A percentile compares a stretch with the other conserved stretches of the same genome.
Conservation (phyloP, 2,797 vertebrate genomes). For the Danio aesculapii region DNA sequence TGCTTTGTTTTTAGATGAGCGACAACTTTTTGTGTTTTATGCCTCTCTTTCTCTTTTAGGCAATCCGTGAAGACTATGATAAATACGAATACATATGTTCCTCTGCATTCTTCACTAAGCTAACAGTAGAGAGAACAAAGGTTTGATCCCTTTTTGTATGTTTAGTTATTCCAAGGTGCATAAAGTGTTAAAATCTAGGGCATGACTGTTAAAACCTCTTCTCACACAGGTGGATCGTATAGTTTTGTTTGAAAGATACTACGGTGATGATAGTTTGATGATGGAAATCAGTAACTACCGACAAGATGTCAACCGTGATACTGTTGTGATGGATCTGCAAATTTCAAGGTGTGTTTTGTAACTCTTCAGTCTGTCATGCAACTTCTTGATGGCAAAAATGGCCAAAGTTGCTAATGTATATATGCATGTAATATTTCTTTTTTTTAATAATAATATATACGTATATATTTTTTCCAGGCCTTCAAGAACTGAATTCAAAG, state of each 20-base stretch:
- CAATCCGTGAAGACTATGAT: accelerated
- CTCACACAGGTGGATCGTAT: constrained; percentile 83
- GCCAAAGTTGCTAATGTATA: neutral
- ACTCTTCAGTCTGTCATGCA: neutral
- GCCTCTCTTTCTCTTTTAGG: constrained; percentile 18
- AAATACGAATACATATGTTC: accelerated
- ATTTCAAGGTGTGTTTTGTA: constrained; percentile 53
- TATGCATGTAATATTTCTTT: no score
- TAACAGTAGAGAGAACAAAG: constrained; percentile 66
- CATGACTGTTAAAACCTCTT: neutral
- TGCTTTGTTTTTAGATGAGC: neutral
- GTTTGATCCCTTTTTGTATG: constrained; percentile 50
- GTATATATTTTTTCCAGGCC: neutral
- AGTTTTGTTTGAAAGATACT: constrained; percentile 57
- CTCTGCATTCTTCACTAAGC: accelerated
- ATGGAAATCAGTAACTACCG: constrained; percentile 67
- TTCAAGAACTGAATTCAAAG: accelerated
- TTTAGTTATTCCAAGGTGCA: neutral
- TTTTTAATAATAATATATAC: no score
- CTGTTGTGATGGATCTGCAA: constrained; percentile 74
- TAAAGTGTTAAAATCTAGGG: neutral
- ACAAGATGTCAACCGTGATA: constrained; percentile 69
- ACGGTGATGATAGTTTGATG: accelerated
- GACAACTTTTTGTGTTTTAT: neutral
- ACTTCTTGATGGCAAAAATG: neutral